These are phyloP conservation scores for Deilephila elpenor DNA, from an alignment of 2,888 invertebrate species.

Conservation along the genomic window DNA sequence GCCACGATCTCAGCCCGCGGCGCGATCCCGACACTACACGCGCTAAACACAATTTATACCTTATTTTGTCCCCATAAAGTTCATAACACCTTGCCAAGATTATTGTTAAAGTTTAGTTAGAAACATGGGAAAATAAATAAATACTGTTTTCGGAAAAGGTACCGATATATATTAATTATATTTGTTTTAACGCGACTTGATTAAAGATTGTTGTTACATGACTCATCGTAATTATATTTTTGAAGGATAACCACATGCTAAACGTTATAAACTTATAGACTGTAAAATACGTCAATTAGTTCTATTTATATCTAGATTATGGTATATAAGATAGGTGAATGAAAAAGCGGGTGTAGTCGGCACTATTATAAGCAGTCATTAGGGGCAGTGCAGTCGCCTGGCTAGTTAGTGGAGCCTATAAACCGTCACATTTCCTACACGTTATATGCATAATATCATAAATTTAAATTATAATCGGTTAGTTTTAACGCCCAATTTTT, in stretches of 20 bases:
- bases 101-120: conserved; percentile 56
- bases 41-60: conserved; percentile 43
- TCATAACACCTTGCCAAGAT: conserved; percentile 41
- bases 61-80: conserved; percentile 45
- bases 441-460: conserved; percentile 72
- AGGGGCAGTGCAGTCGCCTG: conserved; percentile 52
- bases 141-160: conserved; percentile 65
- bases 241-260: not conserved
- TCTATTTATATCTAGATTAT: not conserved
- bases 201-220: conserved; percentile 10
- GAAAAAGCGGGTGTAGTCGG: not conserved
- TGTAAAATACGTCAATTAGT: not conserved
- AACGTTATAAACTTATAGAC: not conserved
- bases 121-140: conserved; percentile 78
- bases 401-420: conserved; percentile 71
- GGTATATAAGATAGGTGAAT: too few species aligned
- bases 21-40: conserved; percentile 54
- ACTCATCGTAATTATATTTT: not conserved
- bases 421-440: conserved; percentile 67
- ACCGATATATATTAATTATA: conserved; percentile 77
- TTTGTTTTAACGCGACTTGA: conserved; percentile 64
- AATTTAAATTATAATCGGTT: conserved; percentile 79
- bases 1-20: conserved; percentile 81
- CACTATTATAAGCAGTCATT: conserved; percentile 52
- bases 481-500: conserved; percentile 80